A percentile compares a stretch with the other conserved stretches of the same genome.
These are phyloP conservation scores for Myotis daubentonii DNA, from an alignment of 2,797 vertebrate genomes.

Conservation along the genomic window DNA sequence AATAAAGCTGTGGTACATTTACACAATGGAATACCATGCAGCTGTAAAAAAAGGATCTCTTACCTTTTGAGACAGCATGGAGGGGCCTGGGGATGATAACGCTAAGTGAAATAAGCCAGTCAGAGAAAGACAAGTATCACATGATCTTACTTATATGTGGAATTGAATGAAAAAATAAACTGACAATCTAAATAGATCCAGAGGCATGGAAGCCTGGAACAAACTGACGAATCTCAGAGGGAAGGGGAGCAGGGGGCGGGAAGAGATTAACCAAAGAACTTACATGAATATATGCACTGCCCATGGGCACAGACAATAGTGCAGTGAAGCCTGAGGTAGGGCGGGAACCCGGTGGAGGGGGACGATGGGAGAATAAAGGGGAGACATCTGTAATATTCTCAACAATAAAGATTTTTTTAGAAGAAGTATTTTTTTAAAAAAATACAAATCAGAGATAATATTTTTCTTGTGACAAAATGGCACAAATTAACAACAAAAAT, in stretches of 20 bases:
- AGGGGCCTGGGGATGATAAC: not conserved
- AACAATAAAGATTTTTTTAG: not conserved
- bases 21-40: not conserved
- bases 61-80: not conserved
- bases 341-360: fast-evolving
- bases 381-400: not conserved
- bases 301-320: not conserved
- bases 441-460: not conserved
- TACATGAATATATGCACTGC: not conserved
- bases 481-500: not conserved
- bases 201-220: not conserved
- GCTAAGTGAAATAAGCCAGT: not conserved
- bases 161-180: not conserved
- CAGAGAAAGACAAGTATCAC: not conserved
- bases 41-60: not conserved
- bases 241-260: not conserved
- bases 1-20: not conserved
- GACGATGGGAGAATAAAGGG: not conserved
- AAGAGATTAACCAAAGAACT: not conserved
- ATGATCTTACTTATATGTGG: not conserved
- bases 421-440: not conserved
- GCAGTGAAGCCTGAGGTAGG: not conserved
- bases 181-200: not conserved
- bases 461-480: not conserved
- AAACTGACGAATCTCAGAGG: not conserved